These are phyloP conservation scores for Lampropteryx suffumata DNA, from an alignment of 2,888 invertebrate species.

Conservation along the genomic window DNA sequence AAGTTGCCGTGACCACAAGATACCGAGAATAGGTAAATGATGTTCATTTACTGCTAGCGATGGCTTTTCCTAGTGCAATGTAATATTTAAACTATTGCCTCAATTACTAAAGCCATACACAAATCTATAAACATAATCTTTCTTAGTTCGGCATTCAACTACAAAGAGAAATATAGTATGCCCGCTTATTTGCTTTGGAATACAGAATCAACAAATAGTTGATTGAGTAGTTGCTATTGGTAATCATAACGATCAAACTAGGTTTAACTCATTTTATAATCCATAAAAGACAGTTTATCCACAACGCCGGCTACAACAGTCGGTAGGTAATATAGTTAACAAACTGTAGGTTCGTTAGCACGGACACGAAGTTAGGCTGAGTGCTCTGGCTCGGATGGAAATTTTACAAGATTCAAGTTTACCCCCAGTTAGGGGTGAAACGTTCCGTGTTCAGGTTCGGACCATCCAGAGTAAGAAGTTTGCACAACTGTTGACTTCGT, in stretches of 20 bases:
- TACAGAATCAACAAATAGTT: too few relatives aligned
- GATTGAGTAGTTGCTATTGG: too few relatives aligned
- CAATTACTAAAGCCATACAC: too few relatives aligned
- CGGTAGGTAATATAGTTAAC: slow-evolving; percentile 28
- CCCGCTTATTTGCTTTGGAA: too few relatives aligned
- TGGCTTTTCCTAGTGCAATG: neutral
- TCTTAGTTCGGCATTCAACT: too few relatives aligned
- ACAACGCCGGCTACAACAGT: slow-evolving; percentile 17
- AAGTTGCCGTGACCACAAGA: slow-evolving; percentile 18
- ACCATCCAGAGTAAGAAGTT: neutral
- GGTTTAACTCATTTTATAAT: slow-evolving; percentile 9
- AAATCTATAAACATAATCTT: too few relatives aligned
- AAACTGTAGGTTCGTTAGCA: slow-evolving; percentile 52
- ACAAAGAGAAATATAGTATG: too few relatives aligned
- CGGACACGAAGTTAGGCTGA: slow-evolving; percentile 44
- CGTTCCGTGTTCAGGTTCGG: slow-evolving; percentile 5
- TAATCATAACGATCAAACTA: neutral
- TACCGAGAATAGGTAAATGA: slow-evolving; percentile 9
- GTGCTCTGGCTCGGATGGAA: slow-evolving; percentile 17
- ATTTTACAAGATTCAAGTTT: slow-evolving; percentile 22
- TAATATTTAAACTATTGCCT: too few relatives aligned
- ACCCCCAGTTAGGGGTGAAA: slow-evolving; percentile 4
- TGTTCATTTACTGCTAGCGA: neutral
- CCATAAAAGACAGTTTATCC: slow-evolving; percentile 28
- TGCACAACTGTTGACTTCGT: slow-evolving; percentile 7